Conservation (phyloP, 2,113 vertebrate genomes). For the Varanus salvator region DNA sequence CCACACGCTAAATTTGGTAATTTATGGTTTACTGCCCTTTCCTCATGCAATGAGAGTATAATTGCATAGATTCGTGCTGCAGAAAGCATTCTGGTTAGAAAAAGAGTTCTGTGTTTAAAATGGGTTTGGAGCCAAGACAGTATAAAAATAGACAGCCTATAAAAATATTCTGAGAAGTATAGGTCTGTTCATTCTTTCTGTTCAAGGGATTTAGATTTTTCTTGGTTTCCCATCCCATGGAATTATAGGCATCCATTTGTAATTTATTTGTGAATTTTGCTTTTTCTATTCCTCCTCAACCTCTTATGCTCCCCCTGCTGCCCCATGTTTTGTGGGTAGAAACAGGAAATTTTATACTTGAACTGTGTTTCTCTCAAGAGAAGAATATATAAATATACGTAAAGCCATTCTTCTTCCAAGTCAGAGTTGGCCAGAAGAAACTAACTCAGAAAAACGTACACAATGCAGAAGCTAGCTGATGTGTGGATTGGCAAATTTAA, state of each 20-base stretch:
- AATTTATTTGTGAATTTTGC: constrained; percentile 52
- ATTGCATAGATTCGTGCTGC: constrained; percentile 35
- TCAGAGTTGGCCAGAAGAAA: constrained; percentile 10
- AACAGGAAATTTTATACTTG: background rate
- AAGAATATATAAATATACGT: too few species aligned
- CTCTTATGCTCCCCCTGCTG: background rate
- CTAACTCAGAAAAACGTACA: background rate
- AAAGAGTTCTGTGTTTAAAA: constrained; percentile 19
- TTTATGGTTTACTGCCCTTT: constrained; percentile 56
- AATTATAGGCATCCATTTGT: constrained; percentile 56
- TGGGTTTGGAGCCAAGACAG: constrained; percentile 28
- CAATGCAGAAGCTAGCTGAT: constrained; percentile 21
- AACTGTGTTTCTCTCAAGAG: constrained; percentile 21
- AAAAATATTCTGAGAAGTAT: constrained; percentile 51
- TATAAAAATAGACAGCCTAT: constrained; percentile 48
- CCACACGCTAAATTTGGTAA: constrained; percentile 56
- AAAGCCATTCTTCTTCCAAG: too few species aligned
- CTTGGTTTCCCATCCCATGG: constrained; percentile 50
- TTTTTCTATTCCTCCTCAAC: constrained; percentile 10
- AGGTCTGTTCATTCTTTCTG: constrained; percentile 51
- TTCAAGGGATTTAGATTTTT: constrained; percentile 53
- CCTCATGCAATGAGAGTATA: constrained; percentile 47
- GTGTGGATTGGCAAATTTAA: background rate
- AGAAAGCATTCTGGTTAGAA: constrained; percentile 28
- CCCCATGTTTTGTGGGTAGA: constrained; percentile 17